phyloP scores from a whole-genome alignment of 2,888 invertebrate genomes.

The Opisthograptis luteolata region DNA sequence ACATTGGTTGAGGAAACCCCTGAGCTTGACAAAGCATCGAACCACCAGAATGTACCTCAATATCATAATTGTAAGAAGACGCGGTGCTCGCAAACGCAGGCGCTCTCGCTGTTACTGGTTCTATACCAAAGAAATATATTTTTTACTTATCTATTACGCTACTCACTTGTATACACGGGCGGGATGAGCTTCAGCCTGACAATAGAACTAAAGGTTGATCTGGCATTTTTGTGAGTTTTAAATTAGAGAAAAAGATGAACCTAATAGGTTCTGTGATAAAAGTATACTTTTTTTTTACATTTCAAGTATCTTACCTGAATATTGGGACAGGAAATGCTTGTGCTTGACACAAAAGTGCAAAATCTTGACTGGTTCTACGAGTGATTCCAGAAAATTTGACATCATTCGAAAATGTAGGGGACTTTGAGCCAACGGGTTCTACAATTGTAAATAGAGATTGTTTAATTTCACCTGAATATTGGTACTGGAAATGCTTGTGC shows the following conservation, averaged over 20 bases:
- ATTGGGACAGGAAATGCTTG: conserved; percentile 90
- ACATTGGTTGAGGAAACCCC: conserved; percentile 86
- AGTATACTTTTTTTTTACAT: conserved; percentile 4
- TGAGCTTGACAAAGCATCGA: conserved; percentile 84
- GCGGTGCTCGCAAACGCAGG: conserved; percentile 81
- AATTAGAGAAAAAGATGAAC: conserved; percentile 82
- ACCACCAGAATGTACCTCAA: conserved; percentile 64
- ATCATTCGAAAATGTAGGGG: conserved; percentile 88
- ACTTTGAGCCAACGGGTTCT: conserved; percentile 89
- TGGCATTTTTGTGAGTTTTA: conserved; percentile 83
- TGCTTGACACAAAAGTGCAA: conserved; percentile 89
- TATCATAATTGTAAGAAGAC: conserved; percentile 77
- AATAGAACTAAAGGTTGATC: conserved; percentile 84
- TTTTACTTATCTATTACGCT: conserved; percentile 31
- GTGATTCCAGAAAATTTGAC: conserved; percentile 88
- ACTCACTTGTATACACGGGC: conserved; percentile 88
- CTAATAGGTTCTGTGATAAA: conserved; percentile 83
- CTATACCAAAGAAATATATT: conserved; percentile 60
- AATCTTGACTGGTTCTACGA: conserved; percentile 85
- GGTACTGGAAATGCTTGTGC: conserved; percentile 89
- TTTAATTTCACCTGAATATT: conserved; percentile 86
- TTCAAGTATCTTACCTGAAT: conserved; percentile 70
- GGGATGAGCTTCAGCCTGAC: conserved; percentile 88
- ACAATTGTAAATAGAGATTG: conserved; percentile 62
- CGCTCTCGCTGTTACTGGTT: conserved; percentile 78